Percentiles rank a stretch among this genome's conserved stretches.
Evolutionary conservation across 2,113 vertebrate species (phyloP).

Genomic region (Xyrauchen texanus): DNA sequence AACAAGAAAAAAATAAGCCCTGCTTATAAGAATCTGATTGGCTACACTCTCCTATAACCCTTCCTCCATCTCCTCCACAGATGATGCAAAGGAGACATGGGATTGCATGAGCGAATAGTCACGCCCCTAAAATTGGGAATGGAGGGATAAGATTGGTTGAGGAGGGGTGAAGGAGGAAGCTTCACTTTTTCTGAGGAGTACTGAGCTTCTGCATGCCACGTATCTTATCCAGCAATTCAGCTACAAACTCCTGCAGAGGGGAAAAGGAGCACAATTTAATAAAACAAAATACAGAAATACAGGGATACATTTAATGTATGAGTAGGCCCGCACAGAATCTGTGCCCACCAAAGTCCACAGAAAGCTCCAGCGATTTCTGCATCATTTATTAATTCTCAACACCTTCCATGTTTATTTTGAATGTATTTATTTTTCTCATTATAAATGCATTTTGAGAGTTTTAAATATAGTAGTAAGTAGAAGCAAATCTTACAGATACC

Average conservation of each 20-base stretch:
- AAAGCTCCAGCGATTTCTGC: too few species aligned
- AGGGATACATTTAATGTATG: too few species aligned
- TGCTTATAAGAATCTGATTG: constrained; percentile 58
- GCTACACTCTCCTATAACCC: constrained; percentile 33
- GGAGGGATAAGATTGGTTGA: constrained; percentile 19
- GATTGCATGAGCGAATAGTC: constrained; percentile 8
- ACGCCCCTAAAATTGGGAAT: constrained; percentile 24
- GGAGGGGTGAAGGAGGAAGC: constrained; percentile 17
- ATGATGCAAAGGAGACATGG: background rate
- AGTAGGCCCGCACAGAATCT: too few species aligned
- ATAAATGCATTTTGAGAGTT: too few species aligned
- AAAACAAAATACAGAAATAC: too few species aligned
- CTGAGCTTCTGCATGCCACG: constrained; percentile 93
- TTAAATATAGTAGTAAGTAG: too few species aligned
- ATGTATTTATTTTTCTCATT: too few species aligned
- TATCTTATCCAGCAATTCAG: constrained; percentile 88
- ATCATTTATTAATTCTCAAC: too few species aligned
- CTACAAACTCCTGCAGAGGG: constrained; percentile 79
- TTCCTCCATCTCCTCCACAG: constrained; percentile 9
- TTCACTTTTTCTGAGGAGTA: constrained; percentile 91
- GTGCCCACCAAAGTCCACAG: background rate
- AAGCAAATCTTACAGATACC: too few species aligned
- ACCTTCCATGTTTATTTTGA: too few species aligned
- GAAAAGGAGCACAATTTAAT: background rate
- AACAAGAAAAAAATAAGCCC: constrained; percentile 55